Evolutionary conservation across 2,113 vertebrate species (phyloP).

Genomic region (Collichthys lucidus): DNA sequence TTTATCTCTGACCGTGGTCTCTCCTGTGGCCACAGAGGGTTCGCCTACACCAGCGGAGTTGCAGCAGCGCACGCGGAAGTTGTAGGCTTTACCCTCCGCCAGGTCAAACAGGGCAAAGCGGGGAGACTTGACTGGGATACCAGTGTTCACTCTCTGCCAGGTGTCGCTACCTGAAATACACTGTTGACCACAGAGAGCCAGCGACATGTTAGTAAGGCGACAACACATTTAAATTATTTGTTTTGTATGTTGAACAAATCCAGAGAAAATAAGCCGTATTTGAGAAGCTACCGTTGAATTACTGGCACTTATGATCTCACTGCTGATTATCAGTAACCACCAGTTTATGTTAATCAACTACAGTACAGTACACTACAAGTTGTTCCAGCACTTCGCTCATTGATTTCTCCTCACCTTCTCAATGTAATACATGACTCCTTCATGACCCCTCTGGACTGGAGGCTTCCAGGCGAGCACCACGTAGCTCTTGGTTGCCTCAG

Average conservation of each 20-base stretch:
- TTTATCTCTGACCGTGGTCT: conserved; percentile 91
- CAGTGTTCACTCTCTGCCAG: conserved; percentile 97
- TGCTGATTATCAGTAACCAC: no score
- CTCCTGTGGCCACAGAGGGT: conserved; percentile 88
- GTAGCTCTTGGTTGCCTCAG: conserved; percentile 97
- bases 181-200: conserved; percentile 74
- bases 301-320: background rate
- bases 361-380: no score
- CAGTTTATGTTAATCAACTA: no score
- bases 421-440: conserved; percentile 97
- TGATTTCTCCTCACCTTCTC: conserved; percentile 90
- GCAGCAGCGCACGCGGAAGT: conserved; percentile 96
- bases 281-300: background rate
- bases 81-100: conserved; percentile 93
- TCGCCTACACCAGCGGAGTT: conserved; percentile 95
- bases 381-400: background rate
- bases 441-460: conserved; percentile 94
- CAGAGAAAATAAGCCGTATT: background rate
- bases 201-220: conserved; percentile 5
- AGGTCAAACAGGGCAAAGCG: conserved; percentile 97
- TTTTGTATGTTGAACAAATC: background rate
- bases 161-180: conserved; percentile 89
- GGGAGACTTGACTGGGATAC: conserved; percentile 96
- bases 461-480: conserved; percentile 99
- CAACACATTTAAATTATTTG: background rate